Evolutionary conservation across 2,797 vertebrate genomes (phyloP), one percentile per base, ranked within the genome.

Genomic region (Threskiornis aethiopicus): DNA sequence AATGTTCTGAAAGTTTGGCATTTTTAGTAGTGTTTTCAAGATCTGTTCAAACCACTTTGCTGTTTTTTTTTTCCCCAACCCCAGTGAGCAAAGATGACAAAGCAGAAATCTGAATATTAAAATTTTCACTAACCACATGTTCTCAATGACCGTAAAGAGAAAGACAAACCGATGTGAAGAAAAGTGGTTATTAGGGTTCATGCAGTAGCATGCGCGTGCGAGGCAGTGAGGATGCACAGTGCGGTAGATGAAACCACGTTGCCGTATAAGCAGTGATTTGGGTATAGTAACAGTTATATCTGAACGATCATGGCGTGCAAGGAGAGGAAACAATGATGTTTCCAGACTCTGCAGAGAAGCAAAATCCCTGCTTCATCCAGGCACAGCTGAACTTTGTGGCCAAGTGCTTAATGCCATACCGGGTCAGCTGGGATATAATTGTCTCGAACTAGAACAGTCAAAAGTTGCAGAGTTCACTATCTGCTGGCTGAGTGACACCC

Each of bases 391-490:
- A 84, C 69, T 87, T 90, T 78, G 84, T 17, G 89, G 75, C 49
- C 35, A 26, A 83, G 57, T n/a, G 17, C 54, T 92, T 89, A 91
- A 69, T 67, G 94, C 69, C 71, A 49, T 69, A 61, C 51, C 76
- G 86, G 87, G 64, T 91, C 91, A 92, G 46, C 47, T 31, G 33
- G 62, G 84, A 41, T 62, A 31, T 51, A 71, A 86, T 84, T 71
- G 73, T 75, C 46, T 78, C 21, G 71, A 84, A 91, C 46, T 58
- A 89, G 70, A 94, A 83, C 73, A 87, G 89, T 81, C 80, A 89
- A 49, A 95, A 94, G 89, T 61, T 72, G 52, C 15, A n/a, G 69
- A 94, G 66, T 96, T 94, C 84, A 20, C 49, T 61, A 82, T 87
- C 82, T 91, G 19, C n/a, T 71, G 71, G 16, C 59, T 89, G 59